Evolutionary conservation across 2,797 vertebrate genomes (phyloP).

Genomic region (Cirrhinus mrigala): DNA sequence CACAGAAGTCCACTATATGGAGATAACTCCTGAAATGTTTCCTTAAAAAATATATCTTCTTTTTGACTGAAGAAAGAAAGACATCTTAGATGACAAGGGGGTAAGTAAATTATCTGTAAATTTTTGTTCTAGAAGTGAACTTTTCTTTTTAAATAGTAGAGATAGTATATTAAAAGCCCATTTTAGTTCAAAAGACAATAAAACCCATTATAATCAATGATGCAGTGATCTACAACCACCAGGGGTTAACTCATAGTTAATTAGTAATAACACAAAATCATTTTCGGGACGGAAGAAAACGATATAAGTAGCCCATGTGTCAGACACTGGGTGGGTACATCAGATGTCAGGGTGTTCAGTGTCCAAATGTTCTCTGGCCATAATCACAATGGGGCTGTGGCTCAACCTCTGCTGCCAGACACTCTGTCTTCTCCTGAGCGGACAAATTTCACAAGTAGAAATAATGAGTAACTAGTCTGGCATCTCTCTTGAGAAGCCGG

Average conservation of each 20-base stretch:
- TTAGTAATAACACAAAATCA: neutral
- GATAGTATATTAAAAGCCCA: too few relatives aligned
- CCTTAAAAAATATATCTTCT: too few relatives aligned
- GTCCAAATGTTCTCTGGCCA: constrained; percentile 60
- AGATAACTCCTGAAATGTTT: too few relatives aligned
- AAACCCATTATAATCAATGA: too few relatives aligned
- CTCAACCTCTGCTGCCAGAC: constrained; percentile 75
- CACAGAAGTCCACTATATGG: too few relatives aligned
- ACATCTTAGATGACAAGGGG: too few relatives aligned
- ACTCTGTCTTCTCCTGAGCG: constrained; percentile 73
- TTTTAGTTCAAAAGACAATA: too few relatives aligned
- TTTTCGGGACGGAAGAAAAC: neutral
- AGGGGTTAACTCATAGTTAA: neutral
- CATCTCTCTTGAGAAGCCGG: constrained; percentile 69
- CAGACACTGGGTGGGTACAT: constrained; percentile 40
- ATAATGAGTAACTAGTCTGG: constrained; percentile 73
- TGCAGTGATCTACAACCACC: neutral
- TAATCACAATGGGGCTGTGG: constrained; percentile 66
- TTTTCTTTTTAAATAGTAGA: too few relatives aligned
- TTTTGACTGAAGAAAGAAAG: too few relatives aligned
- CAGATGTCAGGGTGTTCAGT: constrained; percentile 63
- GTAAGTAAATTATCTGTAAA: too few relatives aligned
- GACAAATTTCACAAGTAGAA: constrained; percentile 77
- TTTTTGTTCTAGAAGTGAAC: too few relatives aligned
- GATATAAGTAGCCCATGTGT: constrained; percentile 62